A percentile compares a stretch with the other conserved stretches of the same genome.
Evolutionary conservation across 2,113 vertebrate species (phyloP).

Genomic region (Spheniscus mendiculus): DNA sequence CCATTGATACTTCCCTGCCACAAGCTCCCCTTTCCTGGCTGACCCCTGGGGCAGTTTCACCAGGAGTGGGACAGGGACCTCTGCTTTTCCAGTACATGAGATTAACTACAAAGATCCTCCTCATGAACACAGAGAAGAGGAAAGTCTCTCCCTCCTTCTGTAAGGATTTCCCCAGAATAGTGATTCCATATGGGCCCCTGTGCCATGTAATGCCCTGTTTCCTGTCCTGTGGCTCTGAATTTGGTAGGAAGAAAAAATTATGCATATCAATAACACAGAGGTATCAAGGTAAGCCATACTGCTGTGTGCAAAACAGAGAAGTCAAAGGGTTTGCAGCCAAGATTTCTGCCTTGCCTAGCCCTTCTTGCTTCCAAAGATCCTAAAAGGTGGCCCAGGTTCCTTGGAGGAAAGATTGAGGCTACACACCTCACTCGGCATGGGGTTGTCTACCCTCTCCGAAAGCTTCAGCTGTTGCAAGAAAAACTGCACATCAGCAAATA

Average conservation of each 20-base stretch:
- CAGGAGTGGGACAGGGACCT: neutral
- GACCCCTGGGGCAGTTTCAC: neutral
- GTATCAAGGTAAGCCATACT: neutral
- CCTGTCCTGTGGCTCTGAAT: neutral
- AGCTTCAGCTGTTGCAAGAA: neutral
- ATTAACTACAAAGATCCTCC: neutral
- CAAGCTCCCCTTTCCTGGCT: neutral
- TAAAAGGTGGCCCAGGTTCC: neutral
- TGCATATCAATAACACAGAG: neutral
- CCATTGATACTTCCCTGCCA: neutral
- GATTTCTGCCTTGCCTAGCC: neutral
- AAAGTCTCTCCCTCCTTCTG: neutral
- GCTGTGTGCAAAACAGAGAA: neutral
- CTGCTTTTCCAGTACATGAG: neutral
- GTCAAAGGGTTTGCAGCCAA: neutral
- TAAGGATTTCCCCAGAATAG: neutral
- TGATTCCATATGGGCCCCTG: rapidly evolving
- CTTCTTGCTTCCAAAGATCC: neutral
- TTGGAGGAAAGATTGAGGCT: neutral
- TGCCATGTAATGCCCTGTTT: neutral
- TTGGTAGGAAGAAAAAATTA: neutral
- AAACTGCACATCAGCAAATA: neutral
- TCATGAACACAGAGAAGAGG: neutral
- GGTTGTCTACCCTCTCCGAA: neutral
- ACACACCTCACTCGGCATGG: neutral